Percentiles rank a stretch among this genome's conserved stretches.
These are phyloP conservation scores for Pygoscelis adeliae DNA, from an alignment of 2,113 vertebrate species.

Conservation along the genomic window DNA sequence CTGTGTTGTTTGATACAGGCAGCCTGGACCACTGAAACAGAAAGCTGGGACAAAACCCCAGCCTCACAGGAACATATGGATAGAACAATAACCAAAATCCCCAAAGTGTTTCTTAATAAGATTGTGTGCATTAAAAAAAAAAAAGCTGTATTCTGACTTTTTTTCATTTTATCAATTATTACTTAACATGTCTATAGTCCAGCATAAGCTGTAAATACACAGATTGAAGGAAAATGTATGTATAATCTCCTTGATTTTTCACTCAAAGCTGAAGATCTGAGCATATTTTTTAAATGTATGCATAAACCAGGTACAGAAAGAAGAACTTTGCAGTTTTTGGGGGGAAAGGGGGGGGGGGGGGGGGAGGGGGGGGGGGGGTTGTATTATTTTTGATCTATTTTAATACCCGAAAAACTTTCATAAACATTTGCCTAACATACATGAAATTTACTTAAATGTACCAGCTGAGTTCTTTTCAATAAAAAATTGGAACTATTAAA, in stretches of 20 bases:
- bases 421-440: not conserved
- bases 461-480: not conserved
- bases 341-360: too few relatives aligned
- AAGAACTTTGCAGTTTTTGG: not conserved
- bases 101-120: not conserved
- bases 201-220: not conserved
- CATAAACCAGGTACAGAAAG: rapidly evolving
- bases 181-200: not conserved
- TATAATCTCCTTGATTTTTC: not conserved
- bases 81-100: not conserved
- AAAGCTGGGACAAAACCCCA: not conserved
- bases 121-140: too few relatives aligned
- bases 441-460: not conserved
- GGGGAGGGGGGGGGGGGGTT: not conserved
- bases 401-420: not conserved
- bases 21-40: not conserved
- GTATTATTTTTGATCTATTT: not conserved
- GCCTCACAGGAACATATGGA: rapidly evolving
- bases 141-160: not conserved
- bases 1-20: not conserved
- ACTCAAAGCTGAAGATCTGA: not conserved
- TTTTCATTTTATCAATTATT: not conserved
- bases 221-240: not conserved
- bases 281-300: not conserved
- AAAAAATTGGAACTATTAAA: not conserved